Evolutionary conservation across 2,888 invertebrate genomes (phyloP).

Genomic region (Monochamus alternatus): DNA sequence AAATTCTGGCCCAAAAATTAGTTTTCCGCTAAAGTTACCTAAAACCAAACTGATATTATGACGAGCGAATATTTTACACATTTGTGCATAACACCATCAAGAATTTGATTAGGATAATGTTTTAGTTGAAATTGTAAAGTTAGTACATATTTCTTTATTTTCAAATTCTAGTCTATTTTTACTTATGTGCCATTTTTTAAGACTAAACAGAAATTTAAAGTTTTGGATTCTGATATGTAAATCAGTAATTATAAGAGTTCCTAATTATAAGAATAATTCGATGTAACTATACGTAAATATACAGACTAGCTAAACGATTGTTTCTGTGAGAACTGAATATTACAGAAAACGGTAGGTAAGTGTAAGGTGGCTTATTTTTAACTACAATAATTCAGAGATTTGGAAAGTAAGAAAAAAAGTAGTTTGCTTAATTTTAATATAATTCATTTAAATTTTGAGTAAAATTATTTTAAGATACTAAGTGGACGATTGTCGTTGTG

Average conservation of each 20-base stretch:
- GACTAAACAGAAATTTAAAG: conserved; percentile 15
- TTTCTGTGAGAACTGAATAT: conserved; percentile 7
- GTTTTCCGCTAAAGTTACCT: conserved; percentile 25
- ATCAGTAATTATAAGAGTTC: conserved; percentile 16
- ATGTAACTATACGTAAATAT: conserved; percentile 33
- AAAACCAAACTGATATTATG: conserved; percentile 9
- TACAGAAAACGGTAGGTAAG: background rate
- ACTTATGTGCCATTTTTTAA: conserved; percentile 21
- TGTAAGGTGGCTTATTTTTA: background rate
- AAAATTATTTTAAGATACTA: too few relatives aligned
- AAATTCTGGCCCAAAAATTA: conserved; percentile 8
- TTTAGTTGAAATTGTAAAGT: conserved; percentile 16
- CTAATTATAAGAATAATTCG: conserved; percentile 29
- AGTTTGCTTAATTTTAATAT: too few relatives aligned
- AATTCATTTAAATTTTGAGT: too few relatives aligned
- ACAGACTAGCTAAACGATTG: conserved; percentile 19
- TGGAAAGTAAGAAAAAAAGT: too few relatives aligned
- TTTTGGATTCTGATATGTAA: background rate
- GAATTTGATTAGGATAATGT: background rate
- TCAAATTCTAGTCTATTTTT: conserved; percentile 23
- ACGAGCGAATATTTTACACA: background rate
- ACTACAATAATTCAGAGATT: background rate
- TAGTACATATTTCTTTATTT: conserved; percentile 9
- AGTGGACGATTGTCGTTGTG: too few relatives aligned
- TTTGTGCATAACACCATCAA: background rate